Conservation (phyloP, 2,797 vertebrate species). For the Bradypodion pumilum region DNA sequence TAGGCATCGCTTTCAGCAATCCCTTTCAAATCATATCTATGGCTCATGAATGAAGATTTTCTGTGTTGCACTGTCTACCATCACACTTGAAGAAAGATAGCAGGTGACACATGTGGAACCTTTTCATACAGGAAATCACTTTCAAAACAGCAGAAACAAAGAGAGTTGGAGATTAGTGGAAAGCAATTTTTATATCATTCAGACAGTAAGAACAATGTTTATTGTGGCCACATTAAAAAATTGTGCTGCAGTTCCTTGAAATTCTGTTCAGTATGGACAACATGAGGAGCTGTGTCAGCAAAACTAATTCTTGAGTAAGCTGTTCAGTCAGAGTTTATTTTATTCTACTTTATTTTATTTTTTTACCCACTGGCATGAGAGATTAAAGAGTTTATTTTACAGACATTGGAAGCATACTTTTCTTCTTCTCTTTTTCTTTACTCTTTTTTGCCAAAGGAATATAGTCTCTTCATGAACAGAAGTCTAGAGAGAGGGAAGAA, state of each 20-base stretch:
- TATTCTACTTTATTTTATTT: slow-evolving; percentile 14
- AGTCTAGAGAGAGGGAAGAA: neutral
- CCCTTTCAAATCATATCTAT: neutral
- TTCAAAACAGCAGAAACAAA: slow-evolving; percentile 45
- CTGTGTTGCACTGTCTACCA: neutral
- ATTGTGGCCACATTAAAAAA: slow-evolving; percentile 47
- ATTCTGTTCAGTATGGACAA: slow-evolving; percentile 48
- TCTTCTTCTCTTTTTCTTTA: neutral
- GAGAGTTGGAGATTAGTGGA: slow-evolving; percentile 25
- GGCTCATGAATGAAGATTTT: neutral
- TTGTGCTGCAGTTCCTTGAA: slow-evolving; percentile 33
- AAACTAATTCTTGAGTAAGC: slow-evolving; percentile 57
- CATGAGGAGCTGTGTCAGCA: slow-evolving; percentile 58
- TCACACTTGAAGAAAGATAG: slow-evolving; percentile 16
- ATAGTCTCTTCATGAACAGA: slow-evolving; percentile 34
- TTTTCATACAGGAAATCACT: slow-evolving; percentile 34
- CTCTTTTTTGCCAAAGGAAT: slow-evolving; percentile 27
- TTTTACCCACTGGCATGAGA: slow-evolving; percentile 64
- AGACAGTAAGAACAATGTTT: slow-evolving; percentile 40
- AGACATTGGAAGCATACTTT: slow-evolving; percentile 52
- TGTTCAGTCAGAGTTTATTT: slow-evolving; percentile 51
- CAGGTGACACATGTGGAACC: neutral
- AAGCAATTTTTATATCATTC: fast-evolving
- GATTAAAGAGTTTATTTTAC: slow-evolving; percentile 55
- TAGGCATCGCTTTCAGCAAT: neutral